Percentiles rank a stretch among this genome's conserved stretches.
These are phyloP conservation scores for Enteromius anoplus DNA, from an alignment of 2,797 vertebrate genomes.

Conservation along the genomic window DNA sequence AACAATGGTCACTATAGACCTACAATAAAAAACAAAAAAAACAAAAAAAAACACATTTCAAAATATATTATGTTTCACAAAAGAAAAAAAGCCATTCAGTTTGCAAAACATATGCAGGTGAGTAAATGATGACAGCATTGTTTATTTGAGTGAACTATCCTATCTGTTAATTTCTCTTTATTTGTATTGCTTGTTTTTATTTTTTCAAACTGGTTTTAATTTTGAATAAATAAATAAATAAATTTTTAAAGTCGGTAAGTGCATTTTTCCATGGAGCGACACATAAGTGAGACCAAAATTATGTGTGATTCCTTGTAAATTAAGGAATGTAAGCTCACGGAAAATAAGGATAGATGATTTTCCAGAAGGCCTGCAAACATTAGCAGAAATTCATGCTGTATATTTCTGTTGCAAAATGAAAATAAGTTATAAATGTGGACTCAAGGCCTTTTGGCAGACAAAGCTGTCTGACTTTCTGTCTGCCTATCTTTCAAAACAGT, in stretches of 20 bases:
- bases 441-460: constrained; percentile 31
- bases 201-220: neutral
- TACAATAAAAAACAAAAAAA: neutral
- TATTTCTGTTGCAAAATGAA: constrained; percentile 47
- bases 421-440: constrained; percentile 16
- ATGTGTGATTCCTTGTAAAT: constrained; percentile 44
- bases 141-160: neutral
- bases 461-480: constrained; percentile 5
- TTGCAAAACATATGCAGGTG: neutral
- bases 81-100: neutral
- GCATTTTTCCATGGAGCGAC: neutral
- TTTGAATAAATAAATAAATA: neutral
- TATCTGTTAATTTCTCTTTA: neutral
- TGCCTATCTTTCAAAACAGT: constrained; percentile 23
- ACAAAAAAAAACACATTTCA: neutral
- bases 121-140: neutral
- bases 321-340: constrained; percentile 48
- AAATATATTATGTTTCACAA: neutral
- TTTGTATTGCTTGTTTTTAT: too few species aligned
- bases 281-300: constrained; percentile 10
- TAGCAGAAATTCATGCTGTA: constrained; percentile 30
- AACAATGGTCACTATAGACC: neutral
- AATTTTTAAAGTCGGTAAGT: neutral
- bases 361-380: constrained; percentile 38
- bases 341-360: constrained; percentile 33